Base-by-base conservation (phyloP, 2,888 invertebrate genomes). In the Girardia tigrina region DNA sequence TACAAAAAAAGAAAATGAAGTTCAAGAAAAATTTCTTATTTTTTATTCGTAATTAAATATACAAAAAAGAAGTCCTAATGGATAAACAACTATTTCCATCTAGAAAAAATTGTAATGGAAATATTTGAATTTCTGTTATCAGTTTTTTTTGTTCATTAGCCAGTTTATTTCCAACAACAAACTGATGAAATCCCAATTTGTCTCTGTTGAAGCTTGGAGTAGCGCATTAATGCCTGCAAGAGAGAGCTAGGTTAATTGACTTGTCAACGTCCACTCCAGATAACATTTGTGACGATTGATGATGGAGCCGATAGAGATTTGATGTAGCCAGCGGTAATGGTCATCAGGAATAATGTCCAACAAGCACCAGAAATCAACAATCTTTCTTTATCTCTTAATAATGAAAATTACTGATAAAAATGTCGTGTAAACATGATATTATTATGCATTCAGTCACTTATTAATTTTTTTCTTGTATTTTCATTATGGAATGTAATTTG, bases 221-320 rank as follows among this genome's bases (percentile, higher is more conserved):
- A 56, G 4, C 56, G 56, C 56, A 56, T 56, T 56, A 56, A 56
- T 56, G 56, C 56, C 23, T 56, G 23, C 56, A 56, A 56, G 4
- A n/a, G n/a, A 56, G 56, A 56, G 56, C 56, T 56, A 16, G 56
- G 4, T 56, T 56, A 56, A 56, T 56, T 56, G 56, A 56, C 56
- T 56, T 56, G 56, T 56, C 56, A 56, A 56, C 56, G 56, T 56
- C 56, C 56, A 56, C 56, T 56, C 56, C n/a, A 56, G 56, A 56
- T 56, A 56, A 4, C n/a, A 56, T 56, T 56, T 56, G 56, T 56
- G 56, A 56, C 56, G 56, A 56, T 56, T 56, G 56, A 56, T 56
- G 56, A 56, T 56, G 56, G 56, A 56, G 56, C 56, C 56, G 56
- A 56, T 56, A 23, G 20, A 56, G 56, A 56, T 56, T n/a, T 56